Conservation (phyloP, 2,888 invertebrate species). For the Nasonovia ribisnigri region DNA sequence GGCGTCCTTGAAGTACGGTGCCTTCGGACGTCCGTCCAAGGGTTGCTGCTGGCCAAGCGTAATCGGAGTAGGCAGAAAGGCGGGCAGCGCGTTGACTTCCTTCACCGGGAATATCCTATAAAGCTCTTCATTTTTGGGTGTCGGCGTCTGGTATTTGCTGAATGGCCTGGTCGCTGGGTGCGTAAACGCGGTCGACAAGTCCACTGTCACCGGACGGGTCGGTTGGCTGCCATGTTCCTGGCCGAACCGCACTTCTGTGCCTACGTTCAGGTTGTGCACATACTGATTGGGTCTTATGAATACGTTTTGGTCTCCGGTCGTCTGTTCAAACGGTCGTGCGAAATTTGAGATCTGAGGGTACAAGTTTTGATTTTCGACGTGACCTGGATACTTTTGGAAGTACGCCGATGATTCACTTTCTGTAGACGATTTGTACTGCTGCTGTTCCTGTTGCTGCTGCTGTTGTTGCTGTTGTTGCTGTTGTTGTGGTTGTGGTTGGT, state of each 20-base stretch:
- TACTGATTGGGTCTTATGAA: slow-evolving; percentile 52
- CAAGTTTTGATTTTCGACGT: slow-evolving; percentile 66
- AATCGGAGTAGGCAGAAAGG: slow-evolving; percentile 44
- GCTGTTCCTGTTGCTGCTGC: not conserved
- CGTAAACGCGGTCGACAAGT: slow-evolving; percentile 8
- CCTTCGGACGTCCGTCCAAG: not conserved
- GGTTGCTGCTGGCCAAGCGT: slow-evolving; percentile 3
- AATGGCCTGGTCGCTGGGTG: slow-evolving; percentile 59
- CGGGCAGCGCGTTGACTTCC: slow-evolving; percentile 54
- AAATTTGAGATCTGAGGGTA: slow-evolving; percentile 68
- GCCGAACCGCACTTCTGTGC: slow-evolving; percentile 51
- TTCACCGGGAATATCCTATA: slow-evolving; percentile 62
- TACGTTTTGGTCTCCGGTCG: slow-evolving; percentile 55
- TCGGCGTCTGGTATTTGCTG: slow-evolving; percentile 48
- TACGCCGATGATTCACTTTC: not conserved
- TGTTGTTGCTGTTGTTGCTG: slow-evolving; percentile 45
- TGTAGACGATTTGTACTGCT: slow-evolving; percentile 18
- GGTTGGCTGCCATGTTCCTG: not conserved
- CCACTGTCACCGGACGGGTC: not conserved
- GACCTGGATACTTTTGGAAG: slow-evolving; percentile 59
- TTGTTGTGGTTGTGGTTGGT: slow-evolving; percentile 67
- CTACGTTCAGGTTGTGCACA: slow-evolving; percentile 51
- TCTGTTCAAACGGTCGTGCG: slow-evolving; percentile 68
- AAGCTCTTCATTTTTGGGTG: slow-evolving; percentile 48
- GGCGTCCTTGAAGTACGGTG: slow-evolving; percentile 40